Evolutionary conservation across 2,113 vertebrate genomes (phyloP).

Genomic region (Odocoileus virginianus): DNA sequence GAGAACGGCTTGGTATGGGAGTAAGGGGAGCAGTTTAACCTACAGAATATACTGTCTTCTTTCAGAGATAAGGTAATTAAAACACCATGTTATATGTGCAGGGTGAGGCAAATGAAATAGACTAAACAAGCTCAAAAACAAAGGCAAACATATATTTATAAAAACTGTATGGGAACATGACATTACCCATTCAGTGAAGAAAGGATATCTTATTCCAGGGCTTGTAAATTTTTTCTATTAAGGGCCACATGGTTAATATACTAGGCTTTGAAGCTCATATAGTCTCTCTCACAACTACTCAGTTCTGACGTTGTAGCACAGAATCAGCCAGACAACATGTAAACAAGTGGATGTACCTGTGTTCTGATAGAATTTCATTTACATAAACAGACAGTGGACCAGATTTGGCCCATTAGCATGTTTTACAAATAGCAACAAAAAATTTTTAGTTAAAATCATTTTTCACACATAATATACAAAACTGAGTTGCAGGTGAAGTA

Average conservation of each 20-base stretch:
- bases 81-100: neutral
- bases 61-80: neutral
- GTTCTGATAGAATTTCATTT: neutral
- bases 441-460: neutral
- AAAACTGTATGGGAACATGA: neutral
- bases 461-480: neutral
- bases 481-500: neutral
- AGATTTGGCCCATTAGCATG: neutral
- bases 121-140: neutral
- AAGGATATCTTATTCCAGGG: neutral
- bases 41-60: neutral
- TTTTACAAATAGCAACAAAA: neutral
- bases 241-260: neutral
- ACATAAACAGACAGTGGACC: neutral
- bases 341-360: neutral
- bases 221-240: neutral
- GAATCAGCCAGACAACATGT: neutral
- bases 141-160: neutral
- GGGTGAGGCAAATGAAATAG: neutral
- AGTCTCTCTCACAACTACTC: neutral
- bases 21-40: neutral
- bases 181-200: neutral
- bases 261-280: neutral
- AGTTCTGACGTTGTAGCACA: neutral
- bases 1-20: neutral